Percentiles rank a stretch among this genome's conserved stretches.
Evolutionary conservation across 2,888 invertebrate genomes (phyloP).

Genomic region (Mythimna impura): DNA sequence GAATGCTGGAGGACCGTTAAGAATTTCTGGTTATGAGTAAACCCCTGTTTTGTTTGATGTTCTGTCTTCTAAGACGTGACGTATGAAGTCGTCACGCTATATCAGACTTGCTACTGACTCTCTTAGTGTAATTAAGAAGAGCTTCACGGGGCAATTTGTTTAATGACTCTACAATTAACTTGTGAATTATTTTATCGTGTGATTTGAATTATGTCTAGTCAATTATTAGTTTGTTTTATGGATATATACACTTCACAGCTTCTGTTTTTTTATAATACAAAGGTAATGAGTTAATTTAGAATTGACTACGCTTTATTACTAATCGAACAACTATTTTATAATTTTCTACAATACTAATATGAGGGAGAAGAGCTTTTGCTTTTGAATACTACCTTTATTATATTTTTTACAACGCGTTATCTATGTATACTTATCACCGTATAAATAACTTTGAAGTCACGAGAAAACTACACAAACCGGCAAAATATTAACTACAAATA

Average conservation of each 20-base stretch:
- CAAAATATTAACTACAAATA: not conserved
- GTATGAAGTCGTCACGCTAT: slow-evolving; percentile 26
- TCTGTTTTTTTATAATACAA: not conserved
- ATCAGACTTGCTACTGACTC: slow-evolving; percentile 44
- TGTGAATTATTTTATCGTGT: slow-evolving; percentile 23
- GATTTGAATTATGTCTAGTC: slow-evolving; percentile 11
- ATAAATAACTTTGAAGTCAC: slow-evolving; percentile 2
- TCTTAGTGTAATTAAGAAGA: slow-evolving; percentile 20
- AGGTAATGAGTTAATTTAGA: not conserved
- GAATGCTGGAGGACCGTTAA: slow-evolving; percentile 68
- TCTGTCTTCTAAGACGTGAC: slow-evolving; percentile 39
- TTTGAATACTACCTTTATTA: not conserved
- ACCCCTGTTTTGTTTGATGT: slow-evolving; percentile 55
- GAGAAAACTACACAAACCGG: slow-evolving; percentile 14
- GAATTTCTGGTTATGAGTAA: slow-evolving; percentile 64
- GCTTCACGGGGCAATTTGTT: slow-evolving; percentile 40
- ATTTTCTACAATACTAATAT: not conserved
- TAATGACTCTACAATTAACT: slow-evolving; percentile 26
- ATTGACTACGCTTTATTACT: not conserved
- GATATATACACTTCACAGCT: slow-evolving; percentile 1
- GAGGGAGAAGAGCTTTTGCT: not conserved
- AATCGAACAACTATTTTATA: not conserved
- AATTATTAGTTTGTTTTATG: slow-evolving; percentile 15
- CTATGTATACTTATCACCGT: not conserved
- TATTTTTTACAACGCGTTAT: not conserved